Conservation (phyloP, 1,140 invertebrate species). For the Dufourea novaeangliae region DNA sequence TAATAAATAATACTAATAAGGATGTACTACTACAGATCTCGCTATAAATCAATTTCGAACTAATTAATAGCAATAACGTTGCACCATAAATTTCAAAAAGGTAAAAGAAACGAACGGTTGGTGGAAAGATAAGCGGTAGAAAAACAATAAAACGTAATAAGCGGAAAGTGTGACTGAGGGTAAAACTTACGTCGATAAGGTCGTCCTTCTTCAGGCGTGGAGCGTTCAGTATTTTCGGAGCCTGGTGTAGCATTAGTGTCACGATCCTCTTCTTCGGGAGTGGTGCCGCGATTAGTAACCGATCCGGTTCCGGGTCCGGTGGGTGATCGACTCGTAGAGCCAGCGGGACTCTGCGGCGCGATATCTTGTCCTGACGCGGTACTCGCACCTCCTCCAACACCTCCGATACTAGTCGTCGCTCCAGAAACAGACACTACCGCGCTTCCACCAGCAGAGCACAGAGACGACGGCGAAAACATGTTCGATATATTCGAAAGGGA, state of each 20-base stretch:
- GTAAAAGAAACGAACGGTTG: too few relatives aligned
- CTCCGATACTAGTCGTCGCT: slow-evolving; percentile 37
- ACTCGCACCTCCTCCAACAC: slow-evolving; percentile 17
- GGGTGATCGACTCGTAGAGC: slow-evolving; percentile 70
- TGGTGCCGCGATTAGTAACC: slow-evolving; percentile 69
- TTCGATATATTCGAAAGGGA: slow-evolving; percentile 79
- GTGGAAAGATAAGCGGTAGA: too few relatives aligned
- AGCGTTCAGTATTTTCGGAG: slow-evolving; percentile 83
- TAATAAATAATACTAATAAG: too few relatives aligned
- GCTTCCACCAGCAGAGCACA: slow-evolving; percentile 71
- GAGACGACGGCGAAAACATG: slow-evolving; percentile 79
- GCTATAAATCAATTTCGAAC: too few relatives aligned
- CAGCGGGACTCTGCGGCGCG: slow-evolving; percentile 72
- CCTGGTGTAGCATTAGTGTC: slow-evolving; percentile 82
- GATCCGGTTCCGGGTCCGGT: slow-evolving; percentile 62
- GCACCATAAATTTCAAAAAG: too few relatives aligned
- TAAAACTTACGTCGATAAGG: slow-evolving; percentile 82
- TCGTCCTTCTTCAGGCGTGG: slow-evolving; percentile 82
- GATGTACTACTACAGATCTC: too few relatives aligned
- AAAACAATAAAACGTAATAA: too few relatives aligned
- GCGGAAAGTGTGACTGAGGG: too few relatives aligned
- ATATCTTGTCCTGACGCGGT: slow-evolving; percentile 64
- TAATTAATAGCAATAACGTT: too few relatives aligned
- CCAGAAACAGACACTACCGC: slow-evolving; percentile 54
- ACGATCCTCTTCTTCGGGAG: slow-evolving; percentile 80